Evolutionary conservation across 2,797 vertebrate genomes (phyloP).

Genomic region (Gymnocypris eckloni): DNA sequence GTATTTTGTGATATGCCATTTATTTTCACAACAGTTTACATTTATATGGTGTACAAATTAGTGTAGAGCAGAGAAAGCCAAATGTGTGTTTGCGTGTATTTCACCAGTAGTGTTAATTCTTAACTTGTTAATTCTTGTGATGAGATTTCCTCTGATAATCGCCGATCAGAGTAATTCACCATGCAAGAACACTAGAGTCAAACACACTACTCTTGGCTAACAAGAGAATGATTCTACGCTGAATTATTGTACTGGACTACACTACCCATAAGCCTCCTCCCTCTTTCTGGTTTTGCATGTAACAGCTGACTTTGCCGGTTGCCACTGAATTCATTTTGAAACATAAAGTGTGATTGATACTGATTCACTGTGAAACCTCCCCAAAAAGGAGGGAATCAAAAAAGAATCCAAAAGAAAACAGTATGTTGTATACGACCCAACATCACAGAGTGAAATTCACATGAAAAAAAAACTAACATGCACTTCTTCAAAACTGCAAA

Average conservation of each 20-base stretch:
- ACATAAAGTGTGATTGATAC: neutral
- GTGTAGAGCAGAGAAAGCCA: conserved; percentile 81
- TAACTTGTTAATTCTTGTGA: conserved; percentile 31
- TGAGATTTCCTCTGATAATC: neutral
- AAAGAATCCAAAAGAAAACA: neutral
- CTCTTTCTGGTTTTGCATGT: neutral
- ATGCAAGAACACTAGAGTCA: conserved; percentile 38
- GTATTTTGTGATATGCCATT: conserved; percentile 80
- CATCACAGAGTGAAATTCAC: neutral
- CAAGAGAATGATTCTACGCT: conserved; percentile 36
- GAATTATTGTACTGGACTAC: conserved; percentile 44
- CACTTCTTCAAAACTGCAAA: conserved; percentile 2
- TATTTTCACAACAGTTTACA: conserved; percentile 95
- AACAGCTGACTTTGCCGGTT: conserved; percentile 20
- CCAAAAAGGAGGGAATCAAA: neutral
- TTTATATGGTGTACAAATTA: conserved; percentile 87
- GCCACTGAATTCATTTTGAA: conserved; percentile 2
- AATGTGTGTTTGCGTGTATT: conserved; percentile 61
- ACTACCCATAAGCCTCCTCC: conserved; percentile 25
- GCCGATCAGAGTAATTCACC: conserved; percentile 36
- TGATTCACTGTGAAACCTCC: neutral
- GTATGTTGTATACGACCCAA: neutral
- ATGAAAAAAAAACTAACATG: neutral
- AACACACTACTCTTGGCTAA: conserved; percentile 33
- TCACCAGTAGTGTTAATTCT: conserved; percentile 48